phyloP scores from a whole-genome alignment of 2,888 invertebrate genomes.

The Tuberolachnus salignus region DNA sequence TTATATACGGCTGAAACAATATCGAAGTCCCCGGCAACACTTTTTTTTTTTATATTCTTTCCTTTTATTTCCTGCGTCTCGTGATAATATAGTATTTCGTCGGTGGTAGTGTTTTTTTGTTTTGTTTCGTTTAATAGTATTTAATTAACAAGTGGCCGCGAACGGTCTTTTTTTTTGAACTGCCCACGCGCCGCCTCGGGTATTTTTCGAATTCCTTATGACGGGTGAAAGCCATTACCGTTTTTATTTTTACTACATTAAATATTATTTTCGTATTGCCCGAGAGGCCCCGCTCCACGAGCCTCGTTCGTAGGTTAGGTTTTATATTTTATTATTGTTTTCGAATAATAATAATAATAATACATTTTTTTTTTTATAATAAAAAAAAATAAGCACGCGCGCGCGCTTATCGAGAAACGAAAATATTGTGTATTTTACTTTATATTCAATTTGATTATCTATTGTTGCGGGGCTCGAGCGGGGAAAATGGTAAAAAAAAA shows the following conservation, averaged over 20 bases:
- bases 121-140: constrained; percentile 42
- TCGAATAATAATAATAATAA: neutral
- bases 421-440: constrained; percentile 17
- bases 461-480: neutral
- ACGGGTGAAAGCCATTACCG: constrained; percentile 40
- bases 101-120: constrained; percentile 30
- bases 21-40: constrained; percentile 29
- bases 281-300: neutral
- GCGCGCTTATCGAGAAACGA: constrained; percentile 12
- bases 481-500: constrained; percentile 24
- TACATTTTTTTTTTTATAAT: neutral
- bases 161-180: constrained; percentile 51
- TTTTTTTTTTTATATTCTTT: no score
- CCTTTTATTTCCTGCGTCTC: no score
- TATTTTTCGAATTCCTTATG: constrained; percentile 36
- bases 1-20: constrained; percentile 42
- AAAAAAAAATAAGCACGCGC: constrained; percentile 9
- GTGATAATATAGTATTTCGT: constrained; percentile 2
- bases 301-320: neutral
- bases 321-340: neutral
- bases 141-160: constrained; percentile 55
- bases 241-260: constrained; percentile 11
- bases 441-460: constrained; percentile 21
- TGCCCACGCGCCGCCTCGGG: constrained; percentile 51
- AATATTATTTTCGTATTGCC: neutral